Base-by-base conservation (phyloP, 2,797 vertebrate species). In the Lithobates pipiens region DNA sequence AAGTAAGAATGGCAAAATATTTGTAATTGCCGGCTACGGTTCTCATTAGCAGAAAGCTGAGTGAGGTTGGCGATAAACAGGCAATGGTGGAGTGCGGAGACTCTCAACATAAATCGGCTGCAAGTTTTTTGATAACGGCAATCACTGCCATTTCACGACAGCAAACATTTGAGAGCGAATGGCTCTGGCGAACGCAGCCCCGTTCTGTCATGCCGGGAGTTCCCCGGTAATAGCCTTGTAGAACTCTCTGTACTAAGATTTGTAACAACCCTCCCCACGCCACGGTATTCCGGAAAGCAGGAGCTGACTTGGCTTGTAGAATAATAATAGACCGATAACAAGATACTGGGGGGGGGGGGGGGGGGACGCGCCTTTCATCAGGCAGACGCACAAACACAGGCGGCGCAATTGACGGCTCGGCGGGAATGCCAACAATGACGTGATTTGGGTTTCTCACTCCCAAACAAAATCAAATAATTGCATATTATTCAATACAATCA, bases 391-490 rank as follows among this genome's bases (percentile, higher is more conserved):
- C 75, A 71, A 77, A 44, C 3, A 42, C 21, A 36, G 44, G 73
- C 69, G 18, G 27, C 46, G 54, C 61, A 76, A 83, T 46, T 34
- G 74, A 10, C 42, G 15, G 65, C 73, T 65, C 80, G 11, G 72
- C 42, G n/a, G 73, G 78, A 29, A 25, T 15, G 44, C 77, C 32
- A 78, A 77, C 63, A 78, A 70, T 84, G 76, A 78, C 76, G 65
- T 84, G 72, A 84, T 78, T 76, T 68, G 27, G 3, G 25, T 72
- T 46, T 21, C 18, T 84, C 39, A 23, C 27, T 72, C 54, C 18
- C 46, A 57, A 74, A 76, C 44, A 36, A 29, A 71, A 80, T 71
- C 42, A 75, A 57, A 76, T 80, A 80, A 79, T 85, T 80, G 32
- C 32, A 63, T 36, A 39, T 76, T 75, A 74, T 85, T 73, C 70